These are phyloP conservation scores for Heterohyrax brucei DNA, from an alignment of 2,797 vertebrate species.

Conservation along the genomic window DNA sequence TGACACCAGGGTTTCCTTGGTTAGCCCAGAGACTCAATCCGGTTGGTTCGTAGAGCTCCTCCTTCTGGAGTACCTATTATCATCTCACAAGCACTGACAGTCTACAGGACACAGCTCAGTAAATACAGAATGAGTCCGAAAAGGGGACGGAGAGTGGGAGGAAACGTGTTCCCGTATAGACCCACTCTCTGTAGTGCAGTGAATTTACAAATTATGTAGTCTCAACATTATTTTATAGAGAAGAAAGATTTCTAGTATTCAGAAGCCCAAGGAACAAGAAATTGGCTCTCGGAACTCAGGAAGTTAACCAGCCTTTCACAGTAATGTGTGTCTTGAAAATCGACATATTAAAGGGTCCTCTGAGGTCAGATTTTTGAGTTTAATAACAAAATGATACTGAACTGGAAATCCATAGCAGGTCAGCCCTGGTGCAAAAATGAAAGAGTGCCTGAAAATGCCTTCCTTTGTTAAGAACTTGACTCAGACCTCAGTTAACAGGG, in stretches of 20 bases:
- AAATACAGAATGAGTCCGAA: slow-evolving; percentile 28
- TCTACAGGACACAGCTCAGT: slow-evolving; percentile 27
- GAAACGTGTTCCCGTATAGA: background rate
- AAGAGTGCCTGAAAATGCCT: slow-evolving; percentile 63
- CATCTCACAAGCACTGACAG: background rate
- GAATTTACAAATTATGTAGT: slow-evolving; percentile 45
- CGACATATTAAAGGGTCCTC: slow-evolving; percentile 52
- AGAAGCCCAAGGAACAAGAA: slow-evolving; percentile 61
- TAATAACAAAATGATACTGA: slow-evolving; percentile 77
- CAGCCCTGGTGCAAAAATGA: slow-evolving; percentile 63
- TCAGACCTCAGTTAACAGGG: slow-evolving; percentile 73
- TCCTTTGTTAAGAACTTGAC: slow-evolving; percentile 69
- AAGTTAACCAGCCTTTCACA: slow-evolving; percentile 64
- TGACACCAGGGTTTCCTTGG: too few species aligned
- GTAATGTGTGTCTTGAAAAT: slow-evolving; percentile 47
- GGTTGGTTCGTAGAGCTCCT: background rate
- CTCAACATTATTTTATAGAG: slow-evolving; percentile 9
- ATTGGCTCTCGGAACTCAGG: slow-evolving; percentile 6
- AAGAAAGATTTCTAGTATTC: slow-evolving; percentile 36
- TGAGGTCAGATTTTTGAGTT: slow-evolving; percentile 67
- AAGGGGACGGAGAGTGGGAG: background rate
- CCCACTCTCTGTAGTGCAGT: slow-evolving; percentile 23
- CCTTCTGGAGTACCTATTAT: background rate
- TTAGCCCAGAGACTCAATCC: background rate
- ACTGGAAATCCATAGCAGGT: slow-evolving; percentile 58